These are phyloP conservation scores for Pachypanchax playfairii DNA, from an alignment of 2,113 vertebrate species.

Conservation along the genomic window DNA sequence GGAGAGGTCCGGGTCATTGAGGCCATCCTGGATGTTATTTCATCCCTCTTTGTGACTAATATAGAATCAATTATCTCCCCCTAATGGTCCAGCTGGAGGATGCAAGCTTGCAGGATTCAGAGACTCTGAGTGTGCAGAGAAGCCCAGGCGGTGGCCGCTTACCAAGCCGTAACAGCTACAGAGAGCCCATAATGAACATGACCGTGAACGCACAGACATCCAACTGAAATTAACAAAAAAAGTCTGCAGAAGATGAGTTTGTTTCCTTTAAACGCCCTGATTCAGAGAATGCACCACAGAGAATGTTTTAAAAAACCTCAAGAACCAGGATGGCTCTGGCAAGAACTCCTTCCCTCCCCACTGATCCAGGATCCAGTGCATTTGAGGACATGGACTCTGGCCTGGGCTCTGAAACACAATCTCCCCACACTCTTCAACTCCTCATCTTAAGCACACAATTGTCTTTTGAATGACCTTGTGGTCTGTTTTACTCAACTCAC, in stretches of 20 bases:
- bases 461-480: conserved; percentile 82
- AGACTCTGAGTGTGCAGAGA: conserved; percentile 43
- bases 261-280: conserved; percentile 27
- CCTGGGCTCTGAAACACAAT: conserved; percentile 74
- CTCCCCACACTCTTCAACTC: conserved; percentile 73
- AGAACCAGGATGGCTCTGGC: conserved; percentile 58
- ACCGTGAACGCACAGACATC: conserved; percentile 11
- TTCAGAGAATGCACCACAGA: conserved; percentile 33
- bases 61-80: conserved; percentile 73
- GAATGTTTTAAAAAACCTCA: conserved; percentile 58
- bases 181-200: conserved; percentile 27
- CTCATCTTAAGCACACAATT: conserved; percentile 76
- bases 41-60: conserved; percentile 68
- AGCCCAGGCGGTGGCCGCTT: conserved; percentile 16
- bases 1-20: conserved; percentile 33
- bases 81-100: conserved; percentile 66
- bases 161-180: conserved; percentile 45
- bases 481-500: conserved; percentile 72
- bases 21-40: conserved; percentile 71
- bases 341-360: conserved; percentile 55
- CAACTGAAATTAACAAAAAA: conserved; percentile 11
- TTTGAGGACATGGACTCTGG: conserved; percentile 78
- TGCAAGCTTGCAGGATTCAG: conserved; percentile 67
- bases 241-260: conserved; percentile 28
- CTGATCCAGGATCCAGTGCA: conserved; percentile 70